Conservation (phyloP, 2,888 invertebrate genomes). For the Biston stratarius region DNA sequence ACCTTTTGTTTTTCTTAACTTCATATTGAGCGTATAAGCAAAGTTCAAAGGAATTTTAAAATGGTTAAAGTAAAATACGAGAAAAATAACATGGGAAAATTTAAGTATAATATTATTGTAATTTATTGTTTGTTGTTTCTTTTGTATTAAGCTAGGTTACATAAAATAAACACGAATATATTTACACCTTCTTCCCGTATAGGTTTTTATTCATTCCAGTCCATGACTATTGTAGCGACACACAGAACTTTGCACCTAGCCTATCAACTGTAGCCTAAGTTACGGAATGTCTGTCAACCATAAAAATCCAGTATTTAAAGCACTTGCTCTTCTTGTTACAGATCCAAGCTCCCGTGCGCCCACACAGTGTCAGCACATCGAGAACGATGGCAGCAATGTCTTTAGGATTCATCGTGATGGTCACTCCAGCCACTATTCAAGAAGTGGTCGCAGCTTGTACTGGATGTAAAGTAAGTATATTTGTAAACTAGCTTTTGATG, state of each 20-base stretch:
- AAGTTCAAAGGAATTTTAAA: not conserved
- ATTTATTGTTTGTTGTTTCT: too few relatives aligned
- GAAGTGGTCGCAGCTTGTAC: slow-evolving; percentile 96
- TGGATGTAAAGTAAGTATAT: slow-evolving; percentile 89
- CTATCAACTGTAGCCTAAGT: too few relatives aligned
- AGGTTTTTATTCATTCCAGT: too few relatives aligned
- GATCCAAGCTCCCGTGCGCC: slow-evolving; percentile 85
- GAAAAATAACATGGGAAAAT: too few relatives aligned
- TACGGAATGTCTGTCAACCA: too few relatives aligned
- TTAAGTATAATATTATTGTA: too few relatives aligned
- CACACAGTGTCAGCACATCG: slow-evolving; percentile 92
- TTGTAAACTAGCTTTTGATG: not conserved
- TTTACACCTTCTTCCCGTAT: too few relatives aligned
- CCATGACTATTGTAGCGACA: too few relatives aligned
- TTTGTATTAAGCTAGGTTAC: too few relatives aligned
- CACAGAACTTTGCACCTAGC: too few relatives aligned
- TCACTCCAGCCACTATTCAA: slow-evolving; percentile 96
- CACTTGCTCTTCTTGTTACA: slow-evolving; percentile 33
- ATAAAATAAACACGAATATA: too few relatives aligned
- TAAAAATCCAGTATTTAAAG: not conserved
- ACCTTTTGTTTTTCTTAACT: slow-evolving; percentile 6
- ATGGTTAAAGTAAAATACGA: not conserved
- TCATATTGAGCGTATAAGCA: slow-evolving; percentile 5
- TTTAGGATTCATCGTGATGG: slow-evolving; percentile 95
- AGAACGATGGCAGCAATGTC: slow-evolving; percentile 97